phyloP scores from a whole-genome alignment of 2,888 invertebrate species.

The Campaea margaritaria region DNA sequence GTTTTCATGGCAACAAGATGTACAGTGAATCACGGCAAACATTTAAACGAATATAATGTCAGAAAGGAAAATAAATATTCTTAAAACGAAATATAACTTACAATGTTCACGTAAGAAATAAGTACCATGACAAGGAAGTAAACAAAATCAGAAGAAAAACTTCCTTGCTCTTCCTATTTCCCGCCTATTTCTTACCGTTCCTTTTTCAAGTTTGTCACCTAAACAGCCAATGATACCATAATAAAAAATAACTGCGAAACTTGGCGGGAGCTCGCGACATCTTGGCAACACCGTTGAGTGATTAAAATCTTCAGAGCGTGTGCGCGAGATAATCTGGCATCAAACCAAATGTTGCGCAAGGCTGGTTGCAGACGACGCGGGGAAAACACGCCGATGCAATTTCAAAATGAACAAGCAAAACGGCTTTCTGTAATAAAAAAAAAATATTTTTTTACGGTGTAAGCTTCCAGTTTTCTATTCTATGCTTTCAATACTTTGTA shows the following conservation, averaged over 20 bases:
- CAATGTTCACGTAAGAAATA: too few species aligned
- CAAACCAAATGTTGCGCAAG: slow-evolving; percentile 60
- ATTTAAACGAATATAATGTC: too few species aligned
- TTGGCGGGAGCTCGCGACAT: slow-evolving; percentile 48
- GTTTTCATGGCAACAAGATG: too few species aligned
- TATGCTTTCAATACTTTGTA: too few species aligned
- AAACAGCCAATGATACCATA: slow-evolving; percentile 41
- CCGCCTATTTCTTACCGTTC: slow-evolving; percentile 18
- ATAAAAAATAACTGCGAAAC: slow-evolving; percentile 39
- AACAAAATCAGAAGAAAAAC: slow-evolving; percentile 18
- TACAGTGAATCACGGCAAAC: too few species aligned
- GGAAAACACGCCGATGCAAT: not conserved
- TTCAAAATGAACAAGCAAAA: too few species aligned
- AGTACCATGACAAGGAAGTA: slow-evolving; percentile 5
- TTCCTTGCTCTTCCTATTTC: not conserved
- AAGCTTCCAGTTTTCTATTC: too few species aligned
- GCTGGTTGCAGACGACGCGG: slow-evolving; percentile 15
- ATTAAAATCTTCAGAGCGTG: slow-evolving; percentile 75
- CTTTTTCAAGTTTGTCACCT: slow-evolving; percentile 35
- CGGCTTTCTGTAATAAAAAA: not conserved
- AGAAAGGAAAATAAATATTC: too few species aligned
- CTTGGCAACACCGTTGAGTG: slow-evolving; percentile 70
- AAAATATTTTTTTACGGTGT: too few species aligned
- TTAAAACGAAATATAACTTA: too few species aligned
- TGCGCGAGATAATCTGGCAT: slow-evolving; percentile 72